These are phyloP conservation scores for Clarias macrocephalus DNA, from an alignment of 2,113 vertebrate species.

Conservation along the genomic window DNA sequence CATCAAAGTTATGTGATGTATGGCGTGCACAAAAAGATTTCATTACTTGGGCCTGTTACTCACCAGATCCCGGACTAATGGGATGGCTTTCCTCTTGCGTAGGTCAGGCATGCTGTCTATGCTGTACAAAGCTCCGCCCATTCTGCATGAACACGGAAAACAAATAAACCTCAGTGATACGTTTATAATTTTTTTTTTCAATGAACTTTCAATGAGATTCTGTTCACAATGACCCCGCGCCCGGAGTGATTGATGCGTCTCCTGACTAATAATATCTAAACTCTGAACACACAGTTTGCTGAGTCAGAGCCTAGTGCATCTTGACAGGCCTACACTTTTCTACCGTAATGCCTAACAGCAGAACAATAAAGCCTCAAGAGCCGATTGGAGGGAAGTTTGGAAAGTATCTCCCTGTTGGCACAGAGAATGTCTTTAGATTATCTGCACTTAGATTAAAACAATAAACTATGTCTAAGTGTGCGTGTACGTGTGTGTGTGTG, in stretches of 20 bases:
- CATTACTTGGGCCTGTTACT: constrained; percentile 59
- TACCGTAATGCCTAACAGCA: neutral
- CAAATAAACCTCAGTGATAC: neutral
- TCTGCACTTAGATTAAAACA: neutral
- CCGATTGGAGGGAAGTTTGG: neutral
- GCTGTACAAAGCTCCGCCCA: constrained; percentile 93
- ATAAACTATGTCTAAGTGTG: neutral
- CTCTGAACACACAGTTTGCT: neutral
- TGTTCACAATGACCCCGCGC: neutral
- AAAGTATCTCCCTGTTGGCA: neutral
- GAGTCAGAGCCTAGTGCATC: neutral
- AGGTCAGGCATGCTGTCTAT: constrained; percentile 99
- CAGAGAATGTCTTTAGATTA: neutral
- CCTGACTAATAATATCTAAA: neutral
- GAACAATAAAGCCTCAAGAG: neutral
- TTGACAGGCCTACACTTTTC: too few species aligned
- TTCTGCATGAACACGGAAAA: constrained; percentile 67
- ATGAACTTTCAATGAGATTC: neutral
- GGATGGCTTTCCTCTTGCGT: constrained; percentile 93
- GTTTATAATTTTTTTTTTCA: too few species aligned
- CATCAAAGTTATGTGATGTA: neutral
- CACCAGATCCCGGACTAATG: constrained; percentile 95
- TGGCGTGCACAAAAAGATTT: neutral
- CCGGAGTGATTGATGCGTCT: neutral
- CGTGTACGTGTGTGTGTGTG: too few species aligned